These are phyloP conservation scores for Masticophis lateralis DNA, from an alignment of 2,797 vertebrate species.

Conservation along the genomic window DNA sequence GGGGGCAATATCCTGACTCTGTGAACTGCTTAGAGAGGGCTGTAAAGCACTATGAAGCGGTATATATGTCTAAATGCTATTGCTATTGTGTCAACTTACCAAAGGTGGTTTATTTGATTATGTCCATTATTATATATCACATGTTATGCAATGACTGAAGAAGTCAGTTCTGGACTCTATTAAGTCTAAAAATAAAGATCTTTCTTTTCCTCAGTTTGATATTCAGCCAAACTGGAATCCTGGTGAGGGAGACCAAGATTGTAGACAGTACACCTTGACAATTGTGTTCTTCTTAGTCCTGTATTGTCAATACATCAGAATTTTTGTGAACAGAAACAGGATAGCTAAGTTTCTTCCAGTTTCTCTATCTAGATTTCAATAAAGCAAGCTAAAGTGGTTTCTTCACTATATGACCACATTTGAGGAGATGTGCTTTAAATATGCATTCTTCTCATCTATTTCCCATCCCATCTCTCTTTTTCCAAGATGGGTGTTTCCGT, in stretches of 20 bases:
- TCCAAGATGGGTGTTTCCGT: background rate
- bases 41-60: background rate
- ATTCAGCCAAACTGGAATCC: background rate
- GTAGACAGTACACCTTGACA: background rate
- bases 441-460: background rate
- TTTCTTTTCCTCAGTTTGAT: background rate
- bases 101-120: background rate
- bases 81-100: background rate
- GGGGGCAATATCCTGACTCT: background rate
- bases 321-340: background rate
- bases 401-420: background rate
- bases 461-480: background rate
- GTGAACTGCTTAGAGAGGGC: background rate
- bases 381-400: background rate
- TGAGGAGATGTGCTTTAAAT: background rate
- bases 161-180: background rate
- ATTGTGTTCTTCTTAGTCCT: background rate
- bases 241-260: background rate
- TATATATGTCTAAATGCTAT: background rate
- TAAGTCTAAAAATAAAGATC: background rate
- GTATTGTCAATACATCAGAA: too few species aligned
- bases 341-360: background rate
- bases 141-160: background rate
- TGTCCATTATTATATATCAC: background rate
- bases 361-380: background rate